These are phyloP conservation scores for Acanthisitta chloris DNA, from an alignment of 2,113 vertebrate genomes.

Conservation along the genomic window DNA sequence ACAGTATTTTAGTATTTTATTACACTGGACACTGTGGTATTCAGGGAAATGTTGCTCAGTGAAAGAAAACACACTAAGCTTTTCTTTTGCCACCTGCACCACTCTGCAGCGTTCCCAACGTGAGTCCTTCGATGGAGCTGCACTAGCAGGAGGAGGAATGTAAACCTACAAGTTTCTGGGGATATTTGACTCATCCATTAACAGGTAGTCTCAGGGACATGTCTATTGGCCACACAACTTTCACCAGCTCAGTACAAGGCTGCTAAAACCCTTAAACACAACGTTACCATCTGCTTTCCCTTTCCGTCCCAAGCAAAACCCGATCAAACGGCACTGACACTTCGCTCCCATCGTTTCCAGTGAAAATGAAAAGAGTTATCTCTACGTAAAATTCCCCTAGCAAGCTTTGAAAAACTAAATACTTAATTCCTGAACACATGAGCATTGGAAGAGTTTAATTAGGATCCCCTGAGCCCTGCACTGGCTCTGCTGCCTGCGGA, in stretches of 20 bases:
- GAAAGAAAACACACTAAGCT: not conserved
- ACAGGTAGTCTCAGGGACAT: not conserved
- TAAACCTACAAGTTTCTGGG: not conserved
- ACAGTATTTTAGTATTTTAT: not conserved
- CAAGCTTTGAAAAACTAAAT: not conserved
- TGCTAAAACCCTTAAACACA: not conserved
- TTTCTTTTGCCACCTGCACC: not conserved
- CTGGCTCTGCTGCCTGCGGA: rapidly evolving
- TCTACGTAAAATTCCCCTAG: rapidly evolving
- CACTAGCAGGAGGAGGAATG: not conserved
- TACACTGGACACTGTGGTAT: not conserved
- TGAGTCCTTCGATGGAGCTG: rapidly evolving
- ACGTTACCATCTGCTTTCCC: not conserved
- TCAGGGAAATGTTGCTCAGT: not conserved
- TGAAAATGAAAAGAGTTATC: not conserved
- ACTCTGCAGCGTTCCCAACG: not conserved
- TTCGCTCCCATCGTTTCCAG: rapidly evolving
- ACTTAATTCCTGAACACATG: not conserved
- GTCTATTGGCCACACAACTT: not conserved
- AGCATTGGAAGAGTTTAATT: not conserved
- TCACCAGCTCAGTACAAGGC: not conserved
- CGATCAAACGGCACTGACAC: not conserved
- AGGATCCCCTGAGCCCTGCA: rapidly evolving
- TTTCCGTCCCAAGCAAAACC: not conserved
- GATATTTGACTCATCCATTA: not conserved